Percentiles rank a stretch among this genome's conserved stretches.
These are phyloP conservation scores for Pluvianellus socialis DNA, from an alignment of 2,113 vertebrate species.

Conservation along the genomic window DNA sequence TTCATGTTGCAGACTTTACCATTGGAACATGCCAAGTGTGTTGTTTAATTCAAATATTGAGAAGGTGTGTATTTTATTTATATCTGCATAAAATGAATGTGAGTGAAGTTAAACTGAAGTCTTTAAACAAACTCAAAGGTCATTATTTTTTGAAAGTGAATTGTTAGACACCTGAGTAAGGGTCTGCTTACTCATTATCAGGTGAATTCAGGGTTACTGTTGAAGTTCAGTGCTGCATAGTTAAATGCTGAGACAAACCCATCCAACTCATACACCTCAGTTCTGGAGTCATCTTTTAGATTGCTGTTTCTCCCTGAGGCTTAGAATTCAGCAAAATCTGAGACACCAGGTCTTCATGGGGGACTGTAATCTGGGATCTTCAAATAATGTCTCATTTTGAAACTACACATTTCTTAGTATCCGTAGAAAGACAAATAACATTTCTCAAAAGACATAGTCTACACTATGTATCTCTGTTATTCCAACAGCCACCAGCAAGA, in stretches of 20 bases:
- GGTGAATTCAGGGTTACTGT: background rate
- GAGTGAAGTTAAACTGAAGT: background rate
- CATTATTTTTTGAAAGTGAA: background rate
- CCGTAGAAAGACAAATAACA: background rate
- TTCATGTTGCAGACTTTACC: background rate
- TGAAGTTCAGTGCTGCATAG: fast-evolving
- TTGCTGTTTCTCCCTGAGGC: background rate
- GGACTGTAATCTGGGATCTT: background rate
- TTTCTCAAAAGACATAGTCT: background rate
- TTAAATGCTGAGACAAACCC: background rate
- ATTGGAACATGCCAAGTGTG: background rate
- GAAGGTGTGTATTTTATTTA: background rate
- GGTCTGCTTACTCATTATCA: background rate
- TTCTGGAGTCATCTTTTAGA: background rate
- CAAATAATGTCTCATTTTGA: background rate
- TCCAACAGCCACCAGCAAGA: background rate
- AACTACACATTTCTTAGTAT: background rate
- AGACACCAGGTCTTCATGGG: background rate
- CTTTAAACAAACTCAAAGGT: background rate
- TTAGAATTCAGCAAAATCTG: background rate
- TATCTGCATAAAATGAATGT: background rate
- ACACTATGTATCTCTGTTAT: background rate
- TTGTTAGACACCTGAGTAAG: background rate
- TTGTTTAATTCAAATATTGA: background rate
- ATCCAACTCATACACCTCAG: background rate